These are phyloP conservation scores for Drosophila yakuba DNA, from an alignment of 1,140 invertebrate species.

Conservation along the genomic window DNA sequence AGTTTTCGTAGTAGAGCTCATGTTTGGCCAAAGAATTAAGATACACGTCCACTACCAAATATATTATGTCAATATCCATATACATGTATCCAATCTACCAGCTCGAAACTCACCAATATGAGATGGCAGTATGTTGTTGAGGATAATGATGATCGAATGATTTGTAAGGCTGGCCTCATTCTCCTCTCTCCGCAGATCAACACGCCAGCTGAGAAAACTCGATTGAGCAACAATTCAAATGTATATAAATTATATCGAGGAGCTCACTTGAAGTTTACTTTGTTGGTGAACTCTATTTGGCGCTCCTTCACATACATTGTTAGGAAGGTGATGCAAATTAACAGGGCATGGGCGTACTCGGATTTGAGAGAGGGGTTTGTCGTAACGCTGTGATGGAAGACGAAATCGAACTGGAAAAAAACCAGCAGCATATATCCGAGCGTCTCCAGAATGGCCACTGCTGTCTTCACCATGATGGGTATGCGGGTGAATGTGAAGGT, in stretches of 20 bases:
- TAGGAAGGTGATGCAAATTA: constrained; percentile 88
- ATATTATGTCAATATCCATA: constrained; percentile 38
- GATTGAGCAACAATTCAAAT: background rate
- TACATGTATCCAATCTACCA: background rate
- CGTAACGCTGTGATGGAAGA: constrained; percentile 87
- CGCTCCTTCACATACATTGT: constrained; percentile 92
- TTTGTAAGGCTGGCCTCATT: constrained; percentile 90
- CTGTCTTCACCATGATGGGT: constrained; percentile 92
- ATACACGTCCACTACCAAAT: constrained; percentile 89
- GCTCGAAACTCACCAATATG: constrained; percentile 89
- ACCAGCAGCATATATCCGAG: constrained; percentile 89
- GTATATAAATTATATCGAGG: background rate
- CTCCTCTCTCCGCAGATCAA: constrained; percentile 91
- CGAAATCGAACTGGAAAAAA: constrained; percentile 85
- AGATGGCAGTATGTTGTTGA: constrained; percentile 93
- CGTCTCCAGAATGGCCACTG: constrained; percentile 88
- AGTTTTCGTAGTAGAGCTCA: constrained; percentile 93
- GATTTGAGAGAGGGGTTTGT: constrained; percentile 88
- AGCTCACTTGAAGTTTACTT: constrained; percentile 88
- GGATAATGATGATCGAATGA: constrained; percentile 91
- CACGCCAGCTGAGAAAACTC: constrained; percentile 88
- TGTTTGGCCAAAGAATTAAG: constrained; percentile 89
- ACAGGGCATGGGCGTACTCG: constrained; percentile 89
- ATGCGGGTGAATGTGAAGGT: constrained; percentile 93
- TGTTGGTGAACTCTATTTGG: constrained; percentile 94